Percentiles rank a stretch among this genome's conserved stretches.
Conservation (phyloP, 2,113 vertebrate species). For the Mesitornis unicolor region DNA sequence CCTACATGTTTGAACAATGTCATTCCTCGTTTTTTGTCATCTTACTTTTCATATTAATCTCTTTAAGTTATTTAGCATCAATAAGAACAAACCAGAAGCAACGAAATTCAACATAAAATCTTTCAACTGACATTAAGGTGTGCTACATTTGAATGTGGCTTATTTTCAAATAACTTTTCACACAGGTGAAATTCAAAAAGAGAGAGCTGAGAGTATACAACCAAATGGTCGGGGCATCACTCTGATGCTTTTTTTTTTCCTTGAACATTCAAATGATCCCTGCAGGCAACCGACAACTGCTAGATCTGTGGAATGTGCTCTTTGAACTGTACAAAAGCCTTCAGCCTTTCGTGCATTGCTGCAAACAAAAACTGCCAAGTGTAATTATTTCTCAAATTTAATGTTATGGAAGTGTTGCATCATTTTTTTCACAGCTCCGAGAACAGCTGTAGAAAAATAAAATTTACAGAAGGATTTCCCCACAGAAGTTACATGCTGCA, state of each 20-base stretch:
- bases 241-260: conserved; percentile 51
- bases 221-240: conserved; percentile 71
- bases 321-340: conserved; percentile 93
- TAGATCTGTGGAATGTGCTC: conserved; percentile 91
- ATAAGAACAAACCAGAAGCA: neutral
- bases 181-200: conserved; percentile 40
- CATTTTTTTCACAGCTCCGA: conserved; percentile 35
- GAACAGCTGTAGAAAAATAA: conserved; percentile 1
- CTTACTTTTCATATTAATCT: neutral
- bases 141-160: neutral
- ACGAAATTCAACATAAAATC: neutral
- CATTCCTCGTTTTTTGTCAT: neutral
- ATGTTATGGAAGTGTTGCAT: conserved; percentile 81
- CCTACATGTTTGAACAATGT: neutral
- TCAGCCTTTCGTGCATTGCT: conserved; percentile 83
- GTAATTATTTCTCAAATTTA: conserved; percentile 87
- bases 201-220: neutral
- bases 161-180: conserved; percentile 46
- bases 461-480: neutral
- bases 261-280: conserved; percentile 88
- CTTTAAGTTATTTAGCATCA: neutral
- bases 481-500: neutral
- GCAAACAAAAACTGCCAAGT: conserved; percentile 95
- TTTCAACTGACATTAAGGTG: neutral
- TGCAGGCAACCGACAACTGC: conserved; percentile 87